Conservation (phyloP, 2,797 vertebrate species). For the Leucoraja ocellata region DNA sequence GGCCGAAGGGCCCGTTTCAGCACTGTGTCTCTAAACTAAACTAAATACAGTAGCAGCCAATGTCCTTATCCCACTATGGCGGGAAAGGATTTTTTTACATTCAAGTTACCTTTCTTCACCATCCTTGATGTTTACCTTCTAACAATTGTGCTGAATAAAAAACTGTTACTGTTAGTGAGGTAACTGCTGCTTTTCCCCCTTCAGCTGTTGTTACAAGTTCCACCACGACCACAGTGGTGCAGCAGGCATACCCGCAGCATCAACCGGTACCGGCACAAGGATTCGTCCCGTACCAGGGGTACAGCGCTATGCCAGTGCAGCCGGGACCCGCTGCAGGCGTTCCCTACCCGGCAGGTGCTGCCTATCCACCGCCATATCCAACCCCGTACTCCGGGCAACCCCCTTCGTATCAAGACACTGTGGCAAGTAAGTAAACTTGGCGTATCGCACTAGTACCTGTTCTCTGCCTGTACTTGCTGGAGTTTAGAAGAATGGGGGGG, state of each 20-base stretch:
- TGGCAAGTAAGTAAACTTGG: slow-evolving; percentile 32
- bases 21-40: too few species aligned
- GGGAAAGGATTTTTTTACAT: neutral
- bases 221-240: slow-evolving; percentile 28
- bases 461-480: too few species aligned
- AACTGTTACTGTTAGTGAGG: neutral
- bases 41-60: neutral
- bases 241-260: slow-evolving; percentile 3
- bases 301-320: neutral
- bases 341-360: neutral
- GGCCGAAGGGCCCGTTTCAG: too few species aligned
- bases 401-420: slow-evolving; percentile 33
- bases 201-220: slow-evolving; percentile 24
- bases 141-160: neutral
- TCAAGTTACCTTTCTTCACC: neutral
- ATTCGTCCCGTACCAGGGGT: slow-evolving; percentile 7
- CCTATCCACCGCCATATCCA: slow-evolving; percentile 31
- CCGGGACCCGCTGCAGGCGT: neutral
- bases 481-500: too few species aligned
- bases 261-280: slow-evolving; percentile 5
- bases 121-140: neutral
- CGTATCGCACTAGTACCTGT: neutral
- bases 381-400: slow-evolving; percentile 28
- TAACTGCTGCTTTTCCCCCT: slow-evolving; percentile 4
- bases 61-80: too few species aligned